Conservation (phyloP, 2,113 vertebrate species). For the Pelecanoides urinatrix region DNA sequence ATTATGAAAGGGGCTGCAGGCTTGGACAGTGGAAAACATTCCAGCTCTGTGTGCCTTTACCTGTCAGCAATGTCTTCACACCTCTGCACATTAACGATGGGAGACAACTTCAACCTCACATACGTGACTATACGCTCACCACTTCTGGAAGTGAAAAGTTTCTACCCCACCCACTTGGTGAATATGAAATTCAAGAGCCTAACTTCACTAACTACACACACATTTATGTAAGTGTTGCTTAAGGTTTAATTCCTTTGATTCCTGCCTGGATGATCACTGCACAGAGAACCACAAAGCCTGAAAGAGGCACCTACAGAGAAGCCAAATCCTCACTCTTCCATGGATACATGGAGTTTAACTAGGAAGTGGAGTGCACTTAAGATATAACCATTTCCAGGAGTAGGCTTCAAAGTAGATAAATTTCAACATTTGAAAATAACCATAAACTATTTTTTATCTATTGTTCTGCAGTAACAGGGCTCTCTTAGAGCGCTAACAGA, state of each 20-base stretch:
- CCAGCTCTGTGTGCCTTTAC: neutral
- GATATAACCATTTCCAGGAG: constrained; percentile 13
- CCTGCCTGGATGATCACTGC: neutral
- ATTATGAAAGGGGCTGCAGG: neutral
- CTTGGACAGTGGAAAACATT: neutral
- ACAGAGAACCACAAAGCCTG: neutral
- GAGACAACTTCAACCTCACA: neutral
- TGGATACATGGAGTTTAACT: neutral
- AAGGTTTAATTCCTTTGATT: constrained; percentile 5
- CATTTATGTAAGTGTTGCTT: neutral
- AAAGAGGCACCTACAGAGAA: constrained; percentile 9
- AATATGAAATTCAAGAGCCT: neutral
- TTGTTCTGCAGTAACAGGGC: constrained; percentile 12
- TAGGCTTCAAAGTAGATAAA: neutral
- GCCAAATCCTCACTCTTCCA: neutral
- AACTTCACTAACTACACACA: neutral
- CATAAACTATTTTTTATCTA: constrained; percentile 26
- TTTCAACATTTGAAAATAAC: constrained; percentile 27
- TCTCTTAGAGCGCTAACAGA: constrained; percentile 5
- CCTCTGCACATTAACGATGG: neutral
- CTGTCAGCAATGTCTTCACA: neutral
- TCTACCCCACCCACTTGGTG: neutral
- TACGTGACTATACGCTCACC: neutral
- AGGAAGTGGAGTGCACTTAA: neutral
- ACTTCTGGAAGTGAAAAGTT: neutral